Base-by-base conservation (phyloP, 1,140 invertebrate genomes). In the Acyrthosiphon pisum region DNA sequence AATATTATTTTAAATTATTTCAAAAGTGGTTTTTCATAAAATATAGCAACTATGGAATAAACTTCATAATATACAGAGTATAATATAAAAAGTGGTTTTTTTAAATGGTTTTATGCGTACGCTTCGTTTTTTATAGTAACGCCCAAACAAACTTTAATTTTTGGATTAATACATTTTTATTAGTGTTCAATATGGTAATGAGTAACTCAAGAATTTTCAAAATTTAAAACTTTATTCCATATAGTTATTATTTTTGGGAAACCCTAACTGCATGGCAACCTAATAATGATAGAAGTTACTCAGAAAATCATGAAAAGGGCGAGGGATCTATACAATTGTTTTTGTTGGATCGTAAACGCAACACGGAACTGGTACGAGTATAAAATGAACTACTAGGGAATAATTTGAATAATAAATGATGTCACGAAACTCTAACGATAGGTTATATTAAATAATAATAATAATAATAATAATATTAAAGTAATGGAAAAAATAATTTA, bases 371-470 rank as follows among this genome's bases (percentile, higher is more conserved):
- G n/a, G 46, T 92, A 48, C 30, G n/a, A 50, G 76, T 53, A 83
- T n/a, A 23, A 53, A 35, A 2, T 56, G 9, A 56, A 89, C 46
- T 48, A 9, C 22, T 23, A 14, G 22, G 46, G 22, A 81, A 83
- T 92, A 81, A 83, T 76, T 46, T 91, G 30, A 91, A 91, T 81
- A 91, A 91, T 44, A 44, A 91, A 81, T 30, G 11, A 41, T 91
- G 90, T 91, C 90, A 91, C 60, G 90, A 91, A n/a, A 81, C 30
- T 68, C 50, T 76, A 76, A 48, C 41, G 23, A 41, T 46, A 86
- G 23, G 11, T 46, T 20, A 23, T 86, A 86, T 44, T 46, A 26
- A 41, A 84, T 41, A 26, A n/a, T 88, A 88, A 88, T 50, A 87
- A 87, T 18, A 50, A 50, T 6, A 30, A n/a, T 1, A 56, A 60